A percentile compares a stretch with the other conserved stretches of the same genome.
These are phyloP conservation scores for Oscheius sp. DNA, from an alignment of 1,140 invertebrate species.

Conservation along the genomic window DNA sequence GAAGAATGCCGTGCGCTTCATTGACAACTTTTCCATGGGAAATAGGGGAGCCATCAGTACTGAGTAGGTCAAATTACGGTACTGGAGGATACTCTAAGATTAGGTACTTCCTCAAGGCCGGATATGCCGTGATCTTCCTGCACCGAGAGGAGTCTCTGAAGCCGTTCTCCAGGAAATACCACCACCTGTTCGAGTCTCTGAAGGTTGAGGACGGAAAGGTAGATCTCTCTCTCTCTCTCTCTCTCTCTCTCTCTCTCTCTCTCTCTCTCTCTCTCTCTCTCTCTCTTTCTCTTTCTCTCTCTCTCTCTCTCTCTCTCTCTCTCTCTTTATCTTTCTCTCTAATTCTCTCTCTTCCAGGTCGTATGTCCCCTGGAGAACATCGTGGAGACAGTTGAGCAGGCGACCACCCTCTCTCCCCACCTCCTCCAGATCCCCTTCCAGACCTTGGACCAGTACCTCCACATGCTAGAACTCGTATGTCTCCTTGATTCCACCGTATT, in stretches of 20 bases:
- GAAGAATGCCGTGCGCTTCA: slow-evolving; percentile 90
- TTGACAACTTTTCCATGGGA: slow-evolving; percentile 97
- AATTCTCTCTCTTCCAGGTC: slow-evolving; percentile 24
- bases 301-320: no score
- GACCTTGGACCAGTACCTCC: slow-evolving; percentile 83
- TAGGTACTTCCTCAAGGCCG: slow-evolving; percentile 76
- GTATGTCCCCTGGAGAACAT: slow-evolving; percentile 31
- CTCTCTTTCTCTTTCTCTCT: no score
- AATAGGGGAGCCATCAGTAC: slow-evolving; percentile 86
- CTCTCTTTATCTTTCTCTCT: no score
- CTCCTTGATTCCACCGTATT: neutral
- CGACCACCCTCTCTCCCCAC: slow-evolving; percentile 27
- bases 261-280: no score
- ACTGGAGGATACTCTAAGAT: slow-evolving; percentile 1
- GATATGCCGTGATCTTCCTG: slow-evolving; percentile 70
- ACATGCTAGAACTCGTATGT: slow-evolving; percentile 72
- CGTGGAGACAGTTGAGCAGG: slow-evolving; percentile 23
- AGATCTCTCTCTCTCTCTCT: no score
- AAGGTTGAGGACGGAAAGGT: slow-evolving; percentile 37
- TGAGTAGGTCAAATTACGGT: slow-evolving; percentile 69
- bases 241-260: no score
- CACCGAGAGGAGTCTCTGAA: slow-evolving; percentile 75
- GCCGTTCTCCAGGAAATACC: slow-evolving; percentile 83
- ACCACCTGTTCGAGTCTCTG: slow-evolving; percentile 73
- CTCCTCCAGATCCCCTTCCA: slow-evolving; percentile 62